Evolutionary conservation across 2,888 invertebrate genomes (phyloP), one percentile per base, ranked within the genome.

Genomic region (Rugalucina vietnamica): DNA sequence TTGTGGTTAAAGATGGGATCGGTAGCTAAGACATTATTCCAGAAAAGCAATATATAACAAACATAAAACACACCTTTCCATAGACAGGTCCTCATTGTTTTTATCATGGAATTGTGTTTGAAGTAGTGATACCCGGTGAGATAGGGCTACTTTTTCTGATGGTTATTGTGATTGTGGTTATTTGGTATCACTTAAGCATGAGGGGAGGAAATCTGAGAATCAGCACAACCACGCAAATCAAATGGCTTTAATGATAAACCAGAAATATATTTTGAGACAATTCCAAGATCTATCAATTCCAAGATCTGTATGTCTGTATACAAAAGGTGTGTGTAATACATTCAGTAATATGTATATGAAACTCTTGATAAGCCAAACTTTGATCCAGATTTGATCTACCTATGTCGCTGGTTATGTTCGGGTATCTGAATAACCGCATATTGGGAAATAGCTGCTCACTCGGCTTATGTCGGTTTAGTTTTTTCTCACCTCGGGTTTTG

Each of bases 1-100:
- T 65, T 65, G 65, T 34, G 65, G 65, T 65, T 65, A 65, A 34
- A 5, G 21, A 12, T 65, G 65, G 65, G 65, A 65, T 65, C n/a
- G 65, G 65, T 65, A 65, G 65, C 34, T 65, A 65, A 18, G 65
- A 32, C 32, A 34, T 65, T 32, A 65, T 65, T 65, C 27, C 29
- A 65, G n/a, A 65, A 32, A 65, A 18, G 32, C 65, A 34, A 34
- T 65, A 34, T 5, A 65, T 34, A 34, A 32, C 21, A n/a, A 34
- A 65, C 65, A 65, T 65, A 65, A 65, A 65, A 65, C 65, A 65
- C 65, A 65, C 65, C 65, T 65, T 65, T 65, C 65, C 21, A 65
- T 65, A 65, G 65, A 65, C 65, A 65, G 65, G 65, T 65, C 27
- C 18, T 65, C 65, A 65, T 65, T 65, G 65, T 65, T 18, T 65